phyloP scores from a whole-genome alignment of 2,113 vertebrate genomes.

The Atractosteus spatula region DNA sequence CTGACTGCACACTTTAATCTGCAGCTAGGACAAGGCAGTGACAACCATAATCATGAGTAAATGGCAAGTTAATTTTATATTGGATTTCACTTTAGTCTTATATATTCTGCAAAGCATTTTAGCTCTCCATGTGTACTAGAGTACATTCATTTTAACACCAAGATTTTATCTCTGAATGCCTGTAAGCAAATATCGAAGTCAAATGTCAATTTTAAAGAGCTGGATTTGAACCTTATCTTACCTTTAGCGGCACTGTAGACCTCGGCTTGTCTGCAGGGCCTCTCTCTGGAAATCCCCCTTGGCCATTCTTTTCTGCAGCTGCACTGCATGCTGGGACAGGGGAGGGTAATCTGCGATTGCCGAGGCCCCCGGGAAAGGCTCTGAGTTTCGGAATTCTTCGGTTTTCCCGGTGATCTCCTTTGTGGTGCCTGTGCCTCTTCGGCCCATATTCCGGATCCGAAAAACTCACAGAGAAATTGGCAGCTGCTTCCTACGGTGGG shows the following conservation, averaged over 20 bases:
- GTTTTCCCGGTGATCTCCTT: constrained; percentile 42
- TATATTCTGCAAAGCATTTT: not conserved
- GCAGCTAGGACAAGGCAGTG: constrained; percentile 48
- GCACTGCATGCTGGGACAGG: constrained; percentile 25
- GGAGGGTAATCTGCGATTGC: constrained; percentile 34
- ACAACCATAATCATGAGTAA: not conserved
- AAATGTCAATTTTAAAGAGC: not conserved
- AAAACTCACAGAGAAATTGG: constrained; percentile 53
- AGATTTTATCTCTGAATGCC: too few species aligned
- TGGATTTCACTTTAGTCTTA: too few species aligned
- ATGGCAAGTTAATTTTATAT: too few species aligned
- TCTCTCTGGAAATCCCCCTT: constrained; percentile 20
- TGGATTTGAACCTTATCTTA: constrained; percentile 30
- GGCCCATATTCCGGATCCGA: constrained; percentile 32
- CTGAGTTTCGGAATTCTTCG: constrained; percentile 46
- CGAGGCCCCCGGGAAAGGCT: constrained; percentile 22
- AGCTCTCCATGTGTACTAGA: not conserved
- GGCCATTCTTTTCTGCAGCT: constrained; percentile 24
- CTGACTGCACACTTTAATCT: constrained; percentile 77
- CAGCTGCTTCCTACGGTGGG: constrained; percentile 46
- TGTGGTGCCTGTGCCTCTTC: constrained; percentile 37
- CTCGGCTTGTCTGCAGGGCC: constrained; percentile 36
- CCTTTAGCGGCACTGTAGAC: constrained; percentile 60
- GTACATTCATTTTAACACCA: too few species aligned
- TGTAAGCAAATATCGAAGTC: too few species aligned